Conservation (phyloP, 2,113 vertebrate genomes). For the Anas platyrhynchos region DNA sequence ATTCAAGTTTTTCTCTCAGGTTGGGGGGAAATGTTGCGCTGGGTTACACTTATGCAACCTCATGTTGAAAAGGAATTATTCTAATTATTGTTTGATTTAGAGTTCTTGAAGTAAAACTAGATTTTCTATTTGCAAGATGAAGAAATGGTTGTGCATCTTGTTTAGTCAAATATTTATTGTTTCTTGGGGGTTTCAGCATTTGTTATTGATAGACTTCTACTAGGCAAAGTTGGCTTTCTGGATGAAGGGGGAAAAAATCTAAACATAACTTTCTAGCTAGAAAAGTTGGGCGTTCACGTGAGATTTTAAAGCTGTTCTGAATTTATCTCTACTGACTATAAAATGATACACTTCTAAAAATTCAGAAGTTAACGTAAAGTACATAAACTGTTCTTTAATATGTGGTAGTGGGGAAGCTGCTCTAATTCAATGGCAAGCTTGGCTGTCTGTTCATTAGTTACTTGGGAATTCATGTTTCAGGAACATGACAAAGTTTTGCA, state of each 20-base stretch:
- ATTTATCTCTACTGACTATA: background rate
- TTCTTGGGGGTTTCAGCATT: no score
- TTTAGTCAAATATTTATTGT: background rate
- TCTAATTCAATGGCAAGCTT: background rate
- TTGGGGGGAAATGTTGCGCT: background rate
- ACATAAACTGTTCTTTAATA: background rate
- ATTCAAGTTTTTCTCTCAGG: background rate
- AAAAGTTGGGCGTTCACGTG: fast-evolving
- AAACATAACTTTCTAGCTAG: background rate
- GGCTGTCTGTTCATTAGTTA: background rate
- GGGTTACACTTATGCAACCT: no score
- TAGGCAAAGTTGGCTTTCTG: background rate
- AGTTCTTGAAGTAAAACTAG: background rate
- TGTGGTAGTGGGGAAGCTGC: background rate
- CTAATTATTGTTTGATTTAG: background rate
- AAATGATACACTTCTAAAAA: fast-evolving
- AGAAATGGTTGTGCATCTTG: fast-evolving
- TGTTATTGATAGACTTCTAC: no score
- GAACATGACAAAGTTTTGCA: background rate
- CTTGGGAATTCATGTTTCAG: background rate
- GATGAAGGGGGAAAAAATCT: background rate
- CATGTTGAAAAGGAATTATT: background rate
- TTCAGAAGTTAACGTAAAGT: background rate
- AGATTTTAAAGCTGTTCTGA: background rate
- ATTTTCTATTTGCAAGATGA: background rate